phyloP scores from a whole-genome alignment of 2,113 vertebrate species.

The Danio rerio region GRCz12tu NC_133176.1:17507001-17507500 shows the following conservation, averaged over 20 bases:
- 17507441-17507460: background rate
- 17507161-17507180: background rate
- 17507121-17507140: background rate
- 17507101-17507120: background rate
- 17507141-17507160: constrained; percentile 16
- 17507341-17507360: background rate
- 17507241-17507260: background rate
- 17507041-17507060: background rate
- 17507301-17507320: background rate
- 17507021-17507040: background rate
- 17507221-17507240: constrained; percentile 3
- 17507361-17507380: background rate
- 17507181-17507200: constrained; percentile 14
- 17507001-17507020: background rate
- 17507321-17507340: background rate
- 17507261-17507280: background rate
- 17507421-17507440: background rate
- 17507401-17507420: background rate
- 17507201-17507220: background rate
- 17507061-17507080: background rate
- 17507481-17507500: constrained; percentile 49
- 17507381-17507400: background rate
- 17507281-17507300: background rate
- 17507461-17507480: constrained; percentile 28
- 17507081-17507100: background rate